Evolutionary conservation across 2,797 vertebrate genomes (phyloP), one percentile per base, ranked within the genome.

Genomic region (Streptopelia turtur): DNA sequence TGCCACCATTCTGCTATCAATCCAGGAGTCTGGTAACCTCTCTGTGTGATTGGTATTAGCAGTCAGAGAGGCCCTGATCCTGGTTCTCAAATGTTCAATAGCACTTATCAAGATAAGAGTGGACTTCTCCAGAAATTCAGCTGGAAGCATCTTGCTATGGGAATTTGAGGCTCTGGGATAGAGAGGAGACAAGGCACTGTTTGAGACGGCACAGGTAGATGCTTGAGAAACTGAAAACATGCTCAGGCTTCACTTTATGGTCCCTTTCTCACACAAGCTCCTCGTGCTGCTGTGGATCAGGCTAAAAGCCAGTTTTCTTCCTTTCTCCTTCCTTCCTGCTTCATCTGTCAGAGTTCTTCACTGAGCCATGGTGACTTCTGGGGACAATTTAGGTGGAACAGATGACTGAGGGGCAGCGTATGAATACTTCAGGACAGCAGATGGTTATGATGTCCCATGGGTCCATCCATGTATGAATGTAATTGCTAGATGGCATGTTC

Each of bases 371-470:
- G 63, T 94, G 93, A 92, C 81, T 96, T 95, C 45, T 95, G 89
- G 53, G 93, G 93, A 84, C 89, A 74, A 12, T 35, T 83, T 25
- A 11, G 85, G 70, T 90, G 63, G 82, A 95, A 88, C 93, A 96
- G 93, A 92, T 89, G 96, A 94, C 79, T 93, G 80, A 77, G 41
- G 80, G 74, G 57, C 83, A 94, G 50, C 6, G 4, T 91, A 83
- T 96, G 95, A 72, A 22, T 88, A 72, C 90, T 83, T 72, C 68
- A 70, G 82, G 68, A 89, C 82, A 92, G 70, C 97, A 97, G 96
- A 96, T 96, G 96, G 94, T 83, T 83, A 27, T 45, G 30, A 25
- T 9, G 15, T 93, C 96, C 81, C 88, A 16, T 11, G 82, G 86
- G 91, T 35, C 91, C 71, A n/a, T 82, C 92, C 43, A 4, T 35